phyloP scores from a whole-genome alignment of 2,113 vertebrate genomes.

The Lutjanus erythropterus region DNA sequence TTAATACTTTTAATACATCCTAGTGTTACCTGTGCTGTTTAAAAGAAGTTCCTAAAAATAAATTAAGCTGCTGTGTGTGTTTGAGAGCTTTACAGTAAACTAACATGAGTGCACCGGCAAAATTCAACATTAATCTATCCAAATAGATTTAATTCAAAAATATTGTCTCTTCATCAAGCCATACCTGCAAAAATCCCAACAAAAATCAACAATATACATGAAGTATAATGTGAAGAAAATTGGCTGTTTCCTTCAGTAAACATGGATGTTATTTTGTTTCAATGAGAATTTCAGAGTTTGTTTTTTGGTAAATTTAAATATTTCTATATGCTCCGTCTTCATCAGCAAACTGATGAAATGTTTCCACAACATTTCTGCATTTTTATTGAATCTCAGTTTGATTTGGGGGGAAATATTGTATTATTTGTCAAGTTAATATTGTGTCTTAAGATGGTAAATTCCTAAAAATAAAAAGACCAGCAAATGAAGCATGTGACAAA shows the following conservation, averaged over 20 bases:
- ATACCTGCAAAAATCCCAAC: too few relatives aligned
- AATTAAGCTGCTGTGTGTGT: background rate
- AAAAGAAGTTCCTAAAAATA: background rate
- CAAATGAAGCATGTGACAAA: background rate
- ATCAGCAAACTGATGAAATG: background rate
- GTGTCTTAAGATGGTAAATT: too few relatives aligned
- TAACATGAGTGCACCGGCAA: background rate
- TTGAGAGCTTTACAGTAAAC: background rate
- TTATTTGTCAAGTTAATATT: background rate
- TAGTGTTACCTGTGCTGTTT: background rate
- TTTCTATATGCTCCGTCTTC: background rate
- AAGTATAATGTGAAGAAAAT: background rate
- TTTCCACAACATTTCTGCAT: background rate
- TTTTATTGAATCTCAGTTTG: background rate
- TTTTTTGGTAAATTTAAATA: background rate
- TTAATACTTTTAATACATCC: background rate
- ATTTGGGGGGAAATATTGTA: background rate
- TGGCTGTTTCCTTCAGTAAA: background rate
- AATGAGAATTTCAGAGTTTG: background rate
- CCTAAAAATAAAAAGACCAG: background rate
- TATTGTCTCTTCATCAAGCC: background rate
- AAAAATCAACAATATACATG: background rate
- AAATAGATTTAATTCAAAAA: background rate
- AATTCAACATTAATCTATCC: background rate
- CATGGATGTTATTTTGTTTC: background rate